phyloP scores from a whole-genome alignment of 35 echinoderm and acorn worm species.

The Nesometra sesokonis region DNA sequence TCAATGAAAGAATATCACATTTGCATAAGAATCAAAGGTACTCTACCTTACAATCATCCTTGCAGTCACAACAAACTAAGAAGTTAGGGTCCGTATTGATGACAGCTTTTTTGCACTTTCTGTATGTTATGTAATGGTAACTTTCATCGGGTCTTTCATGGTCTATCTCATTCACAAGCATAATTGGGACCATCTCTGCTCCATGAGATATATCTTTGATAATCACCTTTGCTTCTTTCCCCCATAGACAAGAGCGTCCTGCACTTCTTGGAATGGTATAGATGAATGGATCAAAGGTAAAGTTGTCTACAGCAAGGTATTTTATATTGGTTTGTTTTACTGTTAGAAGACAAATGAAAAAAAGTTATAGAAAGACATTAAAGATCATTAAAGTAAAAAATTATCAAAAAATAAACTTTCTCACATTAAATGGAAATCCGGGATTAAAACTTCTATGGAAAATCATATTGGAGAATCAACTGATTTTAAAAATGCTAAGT shows the following conservation, averaged over 20 bases:
- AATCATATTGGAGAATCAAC: too few relatives aligned
- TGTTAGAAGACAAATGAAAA: slow-evolving; percentile 3
- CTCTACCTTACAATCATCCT: slow-evolving; percentile 76
- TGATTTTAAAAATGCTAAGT: too few relatives aligned
- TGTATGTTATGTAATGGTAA: slow-evolving; percentile 57
- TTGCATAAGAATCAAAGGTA: background rate
- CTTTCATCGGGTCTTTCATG: slow-evolving; percentile 21
- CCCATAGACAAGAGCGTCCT: slow-evolving; percentile 5
- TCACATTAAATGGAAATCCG: too few relatives aligned
- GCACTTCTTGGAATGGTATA: slow-evolving; percentile 27
- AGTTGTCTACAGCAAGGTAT: slow-evolving; percentile 57
- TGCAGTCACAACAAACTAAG: slow-evolving; percentile 84
- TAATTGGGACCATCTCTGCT: slow-evolving; percentile 57
- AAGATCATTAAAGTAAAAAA: too few relatives aligned
- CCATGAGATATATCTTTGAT: slow-evolving; percentile 71
- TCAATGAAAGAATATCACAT: too few relatives aligned
- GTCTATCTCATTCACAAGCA: slow-evolving; percentile 77
- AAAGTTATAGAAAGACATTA: background rate
- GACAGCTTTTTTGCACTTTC: slow-evolving; percentile 39
- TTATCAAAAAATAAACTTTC: too few relatives aligned
- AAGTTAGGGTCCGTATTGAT: slow-evolving; percentile 77
- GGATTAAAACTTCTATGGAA: too few relatives aligned
- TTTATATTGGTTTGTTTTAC: slow-evolving; percentile 60
- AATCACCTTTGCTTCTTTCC: slow-evolving; percentile 20
- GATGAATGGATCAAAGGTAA: slow-evolving; percentile 71